Evolutionary conservation across 2,888 invertebrate species (phyloP).

Genomic region (Caenorhabditis angaria): DNA sequence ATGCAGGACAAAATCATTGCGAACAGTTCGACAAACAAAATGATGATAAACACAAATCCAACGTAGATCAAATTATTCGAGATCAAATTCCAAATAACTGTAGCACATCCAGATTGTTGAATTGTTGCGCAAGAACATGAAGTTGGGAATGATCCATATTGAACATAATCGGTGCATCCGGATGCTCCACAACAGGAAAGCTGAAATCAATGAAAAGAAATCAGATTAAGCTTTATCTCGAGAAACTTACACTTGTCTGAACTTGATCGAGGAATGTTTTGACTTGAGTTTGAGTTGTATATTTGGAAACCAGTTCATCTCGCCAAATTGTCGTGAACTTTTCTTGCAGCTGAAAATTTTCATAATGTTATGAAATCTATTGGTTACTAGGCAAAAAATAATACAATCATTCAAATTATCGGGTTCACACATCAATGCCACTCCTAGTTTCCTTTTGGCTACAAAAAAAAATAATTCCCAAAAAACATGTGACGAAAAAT

Average conservation of each 20-base stretch:
- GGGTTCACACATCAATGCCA: too few relatives aligned
- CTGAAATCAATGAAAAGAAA: conserved; percentile 37
- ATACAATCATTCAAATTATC: too few relatives aligned
- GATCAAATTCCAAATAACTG: conserved; percentile 36
- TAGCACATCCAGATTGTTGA: conserved; percentile 51
- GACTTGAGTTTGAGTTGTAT: conserved; percentile 30
- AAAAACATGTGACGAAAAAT: too few relatives aligned
- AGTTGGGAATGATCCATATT: conserved; percentile 31
- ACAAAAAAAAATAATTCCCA: too few relatives aligned
- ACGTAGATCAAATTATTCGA: conserved; percentile 48
- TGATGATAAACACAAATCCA: conserved; percentile 40
- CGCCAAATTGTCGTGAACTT: conserved; percentile 38
- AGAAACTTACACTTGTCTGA: conserved; percentile 42
- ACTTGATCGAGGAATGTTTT: conserved; percentile 42
- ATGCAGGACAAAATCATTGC: conserved; percentile 58
- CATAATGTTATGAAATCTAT: not conserved
- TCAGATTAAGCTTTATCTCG: not conserved
- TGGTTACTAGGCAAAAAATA: too few relatives aligned
- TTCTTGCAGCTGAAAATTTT: conserved; percentile 43
- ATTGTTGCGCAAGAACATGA: conserved; percentile 35
- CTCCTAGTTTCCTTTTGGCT: too few relatives aligned
- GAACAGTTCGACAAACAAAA: conserved; percentile 54
- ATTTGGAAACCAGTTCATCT: conserved; percentile 50
- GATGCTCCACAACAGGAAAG: conserved; percentile 58
- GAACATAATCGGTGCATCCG: conserved; percentile 52